Base-by-base conservation (phyloP, 2,113 vertebrate genomes). In the Dipodomys stephensi region DNA sequence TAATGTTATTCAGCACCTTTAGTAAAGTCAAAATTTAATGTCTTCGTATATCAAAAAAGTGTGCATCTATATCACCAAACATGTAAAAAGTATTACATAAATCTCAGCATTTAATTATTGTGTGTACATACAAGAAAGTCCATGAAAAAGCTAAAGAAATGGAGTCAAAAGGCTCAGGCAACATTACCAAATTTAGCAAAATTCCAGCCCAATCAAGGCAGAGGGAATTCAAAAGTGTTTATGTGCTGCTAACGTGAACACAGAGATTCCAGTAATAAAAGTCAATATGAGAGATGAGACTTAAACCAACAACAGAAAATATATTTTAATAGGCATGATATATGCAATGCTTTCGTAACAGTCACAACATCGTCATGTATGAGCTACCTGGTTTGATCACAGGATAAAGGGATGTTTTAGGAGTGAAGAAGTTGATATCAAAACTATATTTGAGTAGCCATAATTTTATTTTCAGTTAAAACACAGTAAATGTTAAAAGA, bases 361-460 rank as follows among this genome's bases (percentile, higher is more conserved):
- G 83, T 90, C 93, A 94, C 85, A 96, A 97, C 96, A 96, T 96
- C 97, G 95, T 94, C 96, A 97, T 92, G 88, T 89, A 94, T 91
- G 91, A 97, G 96, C 96, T 96, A 97, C 94, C 95, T 93, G 30
- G 96, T 97, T 95, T 97, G 96, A 97, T 97, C 97, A 97, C 95
- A 96, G 97, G 96, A 98, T 95, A 97, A 94, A 28, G 90, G 96
- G 88, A 94, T 95, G 95, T 77, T 90, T 4, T 13, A 95, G 94
- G 96, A 88, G 89, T 94, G 89, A 69, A 93, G 94, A 93, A 72
- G 92, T 0, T 95, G 93, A 93, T 0, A 97, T 97, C 90, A 92
- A 98, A 97, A 96, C 97, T 96, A 97, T 97, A 98, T 97, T 98
- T 98, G 98, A 99, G 99, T 99, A 99, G 99, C 98, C 98, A 98